Percentiles rank a stretch among this genome's conserved stretches.
Evolutionary conservation across 2,888 invertebrate species (phyloP).

Genomic region (Meteorus colon): DNA sequence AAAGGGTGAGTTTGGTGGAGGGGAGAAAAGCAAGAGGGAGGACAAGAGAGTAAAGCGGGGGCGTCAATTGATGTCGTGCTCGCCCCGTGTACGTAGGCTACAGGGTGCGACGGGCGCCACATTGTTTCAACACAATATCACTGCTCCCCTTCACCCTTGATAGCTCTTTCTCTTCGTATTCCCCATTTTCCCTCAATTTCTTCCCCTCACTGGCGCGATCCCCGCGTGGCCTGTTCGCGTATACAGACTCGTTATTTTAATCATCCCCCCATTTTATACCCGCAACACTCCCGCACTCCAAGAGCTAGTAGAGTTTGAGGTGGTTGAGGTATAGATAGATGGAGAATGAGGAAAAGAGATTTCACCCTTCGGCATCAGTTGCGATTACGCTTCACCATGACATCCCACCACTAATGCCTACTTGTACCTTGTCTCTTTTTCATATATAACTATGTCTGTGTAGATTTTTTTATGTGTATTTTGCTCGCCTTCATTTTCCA

Average conservation of each 20-base stretch:
- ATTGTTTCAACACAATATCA: slow-evolving; percentile 69
- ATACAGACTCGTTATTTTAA: slow-evolving; percentile 70
- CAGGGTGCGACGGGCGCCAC: slow-evolving; percentile 65
- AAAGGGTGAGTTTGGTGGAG: not conserved
- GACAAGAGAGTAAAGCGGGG: slow-evolving; percentile 46
- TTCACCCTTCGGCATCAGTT: slow-evolving; percentile 55
- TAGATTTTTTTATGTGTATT: slow-evolving; percentile 7
- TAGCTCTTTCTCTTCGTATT: slow-evolving; percentile 36
- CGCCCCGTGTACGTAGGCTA: slow-evolving; percentile 57
- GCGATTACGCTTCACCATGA: slow-evolving; percentile 50
- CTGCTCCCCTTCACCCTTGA: slow-evolving; percentile 48
- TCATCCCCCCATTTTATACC: slow-evolving; percentile 69
- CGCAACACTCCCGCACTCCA: slow-evolving; percentile 58
- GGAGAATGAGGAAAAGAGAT: not conserved
- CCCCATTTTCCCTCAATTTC: slow-evolving; percentile 50
- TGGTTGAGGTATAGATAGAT: not conserved
- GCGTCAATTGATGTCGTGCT: slow-evolving; percentile 68
- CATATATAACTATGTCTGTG: not conserved
- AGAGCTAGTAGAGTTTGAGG: not conserved
- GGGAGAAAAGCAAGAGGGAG: slow-evolving; percentile 1
- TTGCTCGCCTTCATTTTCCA: slow-evolving; percentile 26
- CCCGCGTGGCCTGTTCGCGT: slow-evolving; percentile 34
- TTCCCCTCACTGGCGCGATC: slow-evolving; percentile 50
- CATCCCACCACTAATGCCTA: slow-evolving; percentile 18
- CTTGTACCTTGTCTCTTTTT: slow-evolving; percentile 20